Conservation (phyloP, 2,888 invertebrate species). For the Megaustenia siamemsis region DNA sequence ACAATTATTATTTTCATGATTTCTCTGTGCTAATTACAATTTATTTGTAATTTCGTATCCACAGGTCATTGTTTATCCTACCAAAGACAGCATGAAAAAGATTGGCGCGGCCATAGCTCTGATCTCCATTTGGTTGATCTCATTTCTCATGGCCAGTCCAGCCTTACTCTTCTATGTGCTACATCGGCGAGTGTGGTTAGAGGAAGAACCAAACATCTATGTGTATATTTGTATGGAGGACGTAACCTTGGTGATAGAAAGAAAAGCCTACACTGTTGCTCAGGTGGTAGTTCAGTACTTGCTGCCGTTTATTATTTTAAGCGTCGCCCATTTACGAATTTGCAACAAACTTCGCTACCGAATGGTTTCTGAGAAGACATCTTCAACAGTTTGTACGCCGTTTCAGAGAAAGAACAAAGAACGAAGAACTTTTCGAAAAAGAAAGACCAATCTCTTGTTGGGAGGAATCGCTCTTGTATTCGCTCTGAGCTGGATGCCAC, state of each 20-base stretch:
- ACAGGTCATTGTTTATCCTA: slow-evolving; percentile 90
- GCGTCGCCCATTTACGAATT: slow-evolving; percentile 90
- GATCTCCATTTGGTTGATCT: slow-evolving; percentile 84
- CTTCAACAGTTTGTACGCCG: slow-evolving; percentile 54
- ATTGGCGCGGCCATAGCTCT: slow-evolving; percentile 88
- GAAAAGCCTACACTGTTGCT: slow-evolving; percentile 88
- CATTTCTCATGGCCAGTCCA: slow-evolving; percentile 88
- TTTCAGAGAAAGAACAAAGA: slow-evolving; percentile 66
- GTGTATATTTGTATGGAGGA: slow-evolving; percentile 65
- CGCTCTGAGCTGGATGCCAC: slow-evolving; percentile 93
- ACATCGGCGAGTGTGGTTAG: slow-evolving; percentile 60
- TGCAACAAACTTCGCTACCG: slow-evolving; percentile 88
- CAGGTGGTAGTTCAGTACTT: slow-evolving; percentile 91
- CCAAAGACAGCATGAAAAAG: slow-evolving; percentile 88
- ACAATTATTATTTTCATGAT: too few species aligned
- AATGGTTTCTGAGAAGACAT: slow-evolving; percentile 78
- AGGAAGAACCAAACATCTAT: slow-evolving; percentile 58
- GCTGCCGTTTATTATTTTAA: slow-evolving; percentile 90
- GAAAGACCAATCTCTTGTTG: slow-evolving; percentile 92
- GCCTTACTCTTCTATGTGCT: slow-evolving; percentile 85
- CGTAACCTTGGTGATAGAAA: slow-evolving; percentile 71
- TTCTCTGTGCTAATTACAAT: too few species aligned
- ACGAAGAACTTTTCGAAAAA: slow-evolving; percentile 84
- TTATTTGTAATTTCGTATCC: too few species aligned
- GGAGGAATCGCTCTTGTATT: slow-evolving; percentile 92